phyloP scores from a whole-genome alignment of 2,888 invertebrate species.

The Drosophila macrospina region DNA sequence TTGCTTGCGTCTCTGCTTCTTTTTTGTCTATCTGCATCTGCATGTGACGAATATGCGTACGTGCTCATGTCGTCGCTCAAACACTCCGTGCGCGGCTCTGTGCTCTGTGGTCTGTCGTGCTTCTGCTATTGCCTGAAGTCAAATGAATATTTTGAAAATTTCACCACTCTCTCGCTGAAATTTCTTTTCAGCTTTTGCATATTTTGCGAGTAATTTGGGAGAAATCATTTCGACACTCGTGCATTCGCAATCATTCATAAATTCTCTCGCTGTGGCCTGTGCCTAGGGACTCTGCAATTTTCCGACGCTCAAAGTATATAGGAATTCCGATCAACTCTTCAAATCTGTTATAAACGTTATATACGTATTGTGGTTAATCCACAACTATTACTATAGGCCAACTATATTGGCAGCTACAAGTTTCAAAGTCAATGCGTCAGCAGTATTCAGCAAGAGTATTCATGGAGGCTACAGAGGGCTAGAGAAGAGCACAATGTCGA shows the following conservation, averaged over 20 bases:
- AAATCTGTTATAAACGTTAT: no score
- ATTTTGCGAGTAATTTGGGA: constrained; percentile 71
- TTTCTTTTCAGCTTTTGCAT: constrained; percentile 71
- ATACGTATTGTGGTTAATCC: not conserved
- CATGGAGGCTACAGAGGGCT: constrained; percentile 7
- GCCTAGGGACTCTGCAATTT: not conserved
- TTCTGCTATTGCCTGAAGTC: constrained; percentile 25
- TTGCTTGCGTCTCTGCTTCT: constrained; percentile 39
- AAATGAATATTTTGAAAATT: constrained; percentile 66
- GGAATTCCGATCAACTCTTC: not conserved
- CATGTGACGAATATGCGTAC: constrained; percentile 66
- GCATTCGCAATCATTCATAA: not conserved
- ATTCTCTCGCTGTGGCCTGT: constrained; percentile 18
- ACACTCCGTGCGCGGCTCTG: constrained; percentile 48
- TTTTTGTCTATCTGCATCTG: constrained; percentile 21
- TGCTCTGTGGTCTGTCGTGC: constrained; percentile 7
- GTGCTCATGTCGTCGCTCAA: constrained; percentile 67
- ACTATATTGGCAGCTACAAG: not conserved
- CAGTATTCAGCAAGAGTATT: constrained; percentile 26
- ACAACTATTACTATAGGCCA: not conserved
- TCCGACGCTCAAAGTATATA: not conserved
- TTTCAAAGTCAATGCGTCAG: not conserved
- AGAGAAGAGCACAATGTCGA: constrained; percentile 16
- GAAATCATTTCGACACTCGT: constrained; percentile 49
- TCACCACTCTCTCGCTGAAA: constrained; percentile 51